Conservation (phyloP, 2,888 invertebrate genomes). For the Tuta absoluta region DNA sequence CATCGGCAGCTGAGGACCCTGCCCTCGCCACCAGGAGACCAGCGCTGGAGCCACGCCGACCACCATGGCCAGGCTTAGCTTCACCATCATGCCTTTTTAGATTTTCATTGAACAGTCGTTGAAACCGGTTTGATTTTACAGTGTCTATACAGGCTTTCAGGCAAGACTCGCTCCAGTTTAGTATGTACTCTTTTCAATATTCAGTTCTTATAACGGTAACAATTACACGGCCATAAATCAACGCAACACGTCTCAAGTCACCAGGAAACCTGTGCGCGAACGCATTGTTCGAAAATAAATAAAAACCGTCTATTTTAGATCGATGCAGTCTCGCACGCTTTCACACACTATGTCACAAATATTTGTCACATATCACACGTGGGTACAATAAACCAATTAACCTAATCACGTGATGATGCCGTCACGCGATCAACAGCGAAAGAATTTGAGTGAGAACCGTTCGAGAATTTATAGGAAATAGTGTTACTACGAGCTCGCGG, state of each 20-base stretch:
- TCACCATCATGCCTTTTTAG: slow-evolving; percentile 60
- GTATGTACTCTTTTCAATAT: background rate
- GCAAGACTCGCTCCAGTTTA: background rate
- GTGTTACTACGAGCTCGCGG: slow-evolving; percentile 45
- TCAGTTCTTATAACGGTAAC: background rate
- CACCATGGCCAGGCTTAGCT: slow-evolving; percentile 74
- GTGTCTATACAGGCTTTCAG: background rate
- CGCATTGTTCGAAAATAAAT: slow-evolving; percentile 62
- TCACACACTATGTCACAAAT: slow-evolving; percentile 53
- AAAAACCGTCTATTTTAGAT: slow-evolving; percentile 69
- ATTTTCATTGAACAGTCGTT: slow-evolving; percentile 1
- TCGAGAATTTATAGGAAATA: slow-evolving; percentile 30
- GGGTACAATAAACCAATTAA: slow-evolving; percentile 45
- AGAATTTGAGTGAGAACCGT: background rate
- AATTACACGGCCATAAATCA: slow-evolving; percentile 39
- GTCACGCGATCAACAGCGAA: background rate
- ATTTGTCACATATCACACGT: slow-evolving; percentile 39
- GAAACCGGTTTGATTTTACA: background rate
- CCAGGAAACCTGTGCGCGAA: slow-evolving; percentile 44
- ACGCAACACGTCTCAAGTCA: slow-evolving; percentile 32
- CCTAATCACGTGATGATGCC: slow-evolving; percentile 44
- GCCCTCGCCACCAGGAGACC: slow-evolving; percentile 76
- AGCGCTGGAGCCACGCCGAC: slow-evolving; percentile 77
- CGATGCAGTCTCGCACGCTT: slow-evolving; percentile 59
- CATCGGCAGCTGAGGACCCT: slow-evolving; percentile 54